Base-by-base conservation (phyloP, 2,797 vertebrate species). In the Hyperoplus immaculatus region DNA sequence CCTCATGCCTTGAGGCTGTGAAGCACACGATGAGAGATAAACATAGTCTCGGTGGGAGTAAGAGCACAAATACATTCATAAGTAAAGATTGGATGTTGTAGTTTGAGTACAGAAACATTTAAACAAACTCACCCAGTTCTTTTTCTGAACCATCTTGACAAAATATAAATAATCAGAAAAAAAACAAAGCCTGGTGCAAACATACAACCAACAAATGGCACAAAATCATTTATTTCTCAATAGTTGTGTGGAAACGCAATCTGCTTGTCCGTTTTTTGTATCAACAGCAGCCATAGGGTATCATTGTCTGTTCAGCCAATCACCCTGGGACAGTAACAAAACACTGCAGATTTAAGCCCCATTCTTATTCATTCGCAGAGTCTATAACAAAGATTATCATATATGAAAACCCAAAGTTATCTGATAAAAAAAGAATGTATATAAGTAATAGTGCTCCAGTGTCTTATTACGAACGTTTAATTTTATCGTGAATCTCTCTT, bases 1-100 rank as follows among this genome's bases (percentile, higher is more conserved):
- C 83, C 72, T 72, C 54, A 72, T 70, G 79, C 88, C 91, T 89
- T 38, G 73, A 82, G 71, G 80, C 70, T 50, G 70, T n/a, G 66
- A 83, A 81, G 58, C 51, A 45, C 56, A 69, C 57, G 43, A 70
- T 4, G 42, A 73, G 75, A 77, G 65, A 86, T 74, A 86, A 83
- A 89, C 75, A 72, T 49, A 75, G 75, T 75, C 62, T 57, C 3
- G 29, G 39, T 72, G 53, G 61, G 58, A 72, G 43, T 4, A 9
- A 46, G 43, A 59, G 51, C 46, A 65, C 62, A 71, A 51, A 69
- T 11, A 58, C 71, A 67, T 56, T 46, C 36, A 72, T 47, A 81
- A 49, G 78, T 36, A 8, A 38, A 1, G 12, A 47, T 38, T 66
- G 8, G 36, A 64, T 13, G 39, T 42, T 56, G 29, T 21, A n/a